Evolutionary conservation across 2,113 vertebrate genomes (phyloP).

Genomic region (Sisor rabdophorus): DNA sequence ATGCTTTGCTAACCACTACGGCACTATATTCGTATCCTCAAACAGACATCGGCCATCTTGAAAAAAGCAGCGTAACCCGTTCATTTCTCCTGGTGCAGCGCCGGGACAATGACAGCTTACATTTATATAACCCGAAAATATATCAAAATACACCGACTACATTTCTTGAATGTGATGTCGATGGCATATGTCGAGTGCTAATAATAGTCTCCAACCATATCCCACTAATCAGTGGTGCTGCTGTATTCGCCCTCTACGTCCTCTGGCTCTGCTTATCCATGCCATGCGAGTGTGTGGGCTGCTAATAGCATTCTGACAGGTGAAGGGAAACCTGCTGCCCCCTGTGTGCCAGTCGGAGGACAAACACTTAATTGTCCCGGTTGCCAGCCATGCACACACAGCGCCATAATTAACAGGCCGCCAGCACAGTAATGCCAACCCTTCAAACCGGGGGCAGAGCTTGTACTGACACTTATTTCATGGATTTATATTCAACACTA

Average conservation of each 20-base stretch:
- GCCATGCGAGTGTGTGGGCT: constrained; percentile 28
- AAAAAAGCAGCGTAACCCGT: not conserved
- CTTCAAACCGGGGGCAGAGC: constrained; percentile 30
- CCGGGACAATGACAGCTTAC: not conserved
- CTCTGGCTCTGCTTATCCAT: constrained; percentile 16
- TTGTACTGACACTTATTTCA: constrained; percentile 23
- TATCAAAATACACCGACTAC: not conserved
- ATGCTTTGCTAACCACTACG: too few species aligned
- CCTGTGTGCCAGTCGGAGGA: constrained; percentile 28
- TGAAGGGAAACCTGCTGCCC: constrained; percentile 37
- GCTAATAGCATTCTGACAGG: constrained; percentile 45
- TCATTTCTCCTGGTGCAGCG: not conserved
- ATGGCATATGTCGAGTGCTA: constrained; percentile 2
- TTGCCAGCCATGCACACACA: constrained; percentile 40
- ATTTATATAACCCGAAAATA: not conserved
- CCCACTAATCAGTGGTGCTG: constrained; percentile 15
- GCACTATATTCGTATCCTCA: too few species aligned
- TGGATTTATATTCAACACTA: not conserved
- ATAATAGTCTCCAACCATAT: constrained; percentile 25
- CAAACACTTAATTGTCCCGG: constrained; percentile 33
- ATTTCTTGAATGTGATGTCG: not conserved
- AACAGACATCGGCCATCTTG: not conserved
- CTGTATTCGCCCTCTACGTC: constrained; percentile 20
- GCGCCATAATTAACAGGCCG: constrained; percentile 45
- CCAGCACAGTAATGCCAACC: constrained; percentile 34